Evolutionary conservation across 2,888 invertebrate genomes (phyloP).

Genomic region (Lepetodrilus schrolli): DNA sequence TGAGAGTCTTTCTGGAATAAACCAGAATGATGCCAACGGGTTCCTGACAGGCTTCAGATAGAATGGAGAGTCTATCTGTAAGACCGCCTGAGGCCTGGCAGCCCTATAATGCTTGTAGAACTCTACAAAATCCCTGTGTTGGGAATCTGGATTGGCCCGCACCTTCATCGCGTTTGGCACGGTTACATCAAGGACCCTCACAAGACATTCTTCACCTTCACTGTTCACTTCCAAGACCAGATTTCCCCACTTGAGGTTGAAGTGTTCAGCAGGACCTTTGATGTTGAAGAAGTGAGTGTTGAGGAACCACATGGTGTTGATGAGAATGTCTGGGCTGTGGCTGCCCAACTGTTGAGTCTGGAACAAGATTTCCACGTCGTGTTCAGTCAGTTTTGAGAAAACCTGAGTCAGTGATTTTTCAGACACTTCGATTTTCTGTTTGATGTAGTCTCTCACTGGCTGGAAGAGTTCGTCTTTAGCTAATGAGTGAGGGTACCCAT

Average conservation of each 20-base stretch:
- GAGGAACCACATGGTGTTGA: background rate
- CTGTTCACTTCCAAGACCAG: background rate
- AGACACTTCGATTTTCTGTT: background rate
- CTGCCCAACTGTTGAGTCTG: background rate
- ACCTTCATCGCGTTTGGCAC: too few relatives aligned
- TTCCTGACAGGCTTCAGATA: too few relatives aligned
- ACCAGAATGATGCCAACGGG: too few relatives aligned
- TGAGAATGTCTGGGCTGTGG: background rate
- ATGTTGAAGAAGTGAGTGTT: background rate
- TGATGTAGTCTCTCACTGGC: background rate
- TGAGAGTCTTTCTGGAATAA: too few relatives aligned
- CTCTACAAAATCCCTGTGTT: too few relatives aligned
- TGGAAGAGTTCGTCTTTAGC: background rate
- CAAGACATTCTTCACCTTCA: background rate
- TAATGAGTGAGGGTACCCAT: background rate
- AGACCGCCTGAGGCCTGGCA: too few relatives aligned
- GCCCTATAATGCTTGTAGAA: too few relatives aligned
- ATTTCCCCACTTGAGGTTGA: conserved; percentile 1
- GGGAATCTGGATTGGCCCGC: too few relatives aligned
- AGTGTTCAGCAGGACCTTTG: background rate
- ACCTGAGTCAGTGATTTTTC: background rate
- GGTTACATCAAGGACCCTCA: too few relatives aligned
- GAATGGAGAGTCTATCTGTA: too few relatives aligned
- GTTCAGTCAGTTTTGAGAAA: background rate
- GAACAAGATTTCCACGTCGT: background rate